Evolutionary conservation across 2,888 invertebrate species (phyloP), one percentile per base, ranked within the genome.

Genomic region (Timema cristinae): DNA sequence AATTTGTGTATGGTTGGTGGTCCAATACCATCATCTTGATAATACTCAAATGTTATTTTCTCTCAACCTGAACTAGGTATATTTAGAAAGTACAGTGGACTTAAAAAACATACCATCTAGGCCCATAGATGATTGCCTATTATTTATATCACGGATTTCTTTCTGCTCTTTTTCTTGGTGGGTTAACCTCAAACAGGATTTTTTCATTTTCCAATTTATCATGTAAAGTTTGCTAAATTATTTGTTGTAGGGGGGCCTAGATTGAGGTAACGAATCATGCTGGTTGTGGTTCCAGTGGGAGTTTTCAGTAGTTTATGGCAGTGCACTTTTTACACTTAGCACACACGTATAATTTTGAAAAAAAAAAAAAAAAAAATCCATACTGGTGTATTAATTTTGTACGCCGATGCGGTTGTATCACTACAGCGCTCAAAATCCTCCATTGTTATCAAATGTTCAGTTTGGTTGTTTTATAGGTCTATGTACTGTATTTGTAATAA

Each of bases 1-100:
- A 49, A 70, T n/a, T 56, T 63, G 63, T 49, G 51, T 70, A 70
- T 11, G 70, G 70, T 63, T 70, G 70, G 15, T 9, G 7, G 32
- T 70, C 70, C 49, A 49, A 11, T 15, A 63, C 70, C 32, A 70
- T 70, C 70, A 70, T 70, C 16, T 47, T 70, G 0, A 5, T 50
- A 50, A 63, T 50, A 49, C 59, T 51, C 16, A n/a, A 8, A 7
- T 13, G 59, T 59, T 50, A 56, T 70, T 51, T 70, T 51, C 9
- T 16, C 5, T 6, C 49, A 6, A 49, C 50, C 6, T 1, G 16
- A n/a, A n/a, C 56, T n/a, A n/a, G n/a, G n/a, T 52, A 59, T 69
- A 11, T 16, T 63, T 47, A 6, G 50, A 13, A 50, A 63, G 63
- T 15, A 66, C 32, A 9, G 63, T 15, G 8, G 47, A 32, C 32